Conservation (phyloP, 2,797 vertebrate species). For the Phoxinus dragarum region DNA sequence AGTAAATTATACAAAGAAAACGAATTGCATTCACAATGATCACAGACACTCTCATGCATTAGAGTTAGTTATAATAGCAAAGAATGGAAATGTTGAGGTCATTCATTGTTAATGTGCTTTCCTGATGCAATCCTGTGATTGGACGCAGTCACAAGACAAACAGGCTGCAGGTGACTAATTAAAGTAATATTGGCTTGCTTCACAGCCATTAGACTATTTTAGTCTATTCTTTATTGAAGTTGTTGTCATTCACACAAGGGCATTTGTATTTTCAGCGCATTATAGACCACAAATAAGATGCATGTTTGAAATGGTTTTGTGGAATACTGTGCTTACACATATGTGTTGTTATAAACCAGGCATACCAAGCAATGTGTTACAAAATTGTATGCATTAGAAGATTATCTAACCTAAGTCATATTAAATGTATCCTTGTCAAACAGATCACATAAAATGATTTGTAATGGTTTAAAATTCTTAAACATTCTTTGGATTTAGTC, state of each 20-base stretch:
- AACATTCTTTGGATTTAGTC: slow-evolving; percentile 14
- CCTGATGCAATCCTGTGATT: slow-evolving; percentile 63
- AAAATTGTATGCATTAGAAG: not conserved
- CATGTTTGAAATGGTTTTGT: slow-evolving; percentile 7
- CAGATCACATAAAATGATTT: not conserved
- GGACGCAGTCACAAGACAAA: slow-evolving; percentile 54
- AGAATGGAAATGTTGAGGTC: slow-evolving; percentile 76
- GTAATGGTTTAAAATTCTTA: not conserved
- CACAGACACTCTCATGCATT: slow-evolving; percentile 78
- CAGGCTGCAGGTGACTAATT: slow-evolving; percentile 57
- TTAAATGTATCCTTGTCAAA: not conserved
- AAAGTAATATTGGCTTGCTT: slow-evolving; percentile 67
- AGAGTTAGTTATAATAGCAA: slow-evolving; percentile 70
- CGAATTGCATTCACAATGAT: slow-evolving; percentile 74
- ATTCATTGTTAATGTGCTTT: slow-evolving; percentile 71
- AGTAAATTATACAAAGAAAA: slow-evolving; percentile 69
- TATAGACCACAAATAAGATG: not conserved
- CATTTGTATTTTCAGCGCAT: slow-evolving; percentile 65
- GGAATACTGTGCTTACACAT: slow-evolving; percentile 21
- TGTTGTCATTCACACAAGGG: slow-evolving; percentile 34
- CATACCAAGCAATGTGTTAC: slow-evolving; percentile 16
- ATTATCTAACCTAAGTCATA: not conserved
- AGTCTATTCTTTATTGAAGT: slow-evolving; percentile 57
- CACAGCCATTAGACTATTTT: slow-evolving; percentile 49
- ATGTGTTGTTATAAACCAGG: not conserved